Percentiles rank a stretch among this genome's conserved stretches.
These are phyloP conservation scores for Disparrhopalites patrizii DNA, from an alignment of 2,888 invertebrate genomes.

Conservation along the genomic window DNA sequence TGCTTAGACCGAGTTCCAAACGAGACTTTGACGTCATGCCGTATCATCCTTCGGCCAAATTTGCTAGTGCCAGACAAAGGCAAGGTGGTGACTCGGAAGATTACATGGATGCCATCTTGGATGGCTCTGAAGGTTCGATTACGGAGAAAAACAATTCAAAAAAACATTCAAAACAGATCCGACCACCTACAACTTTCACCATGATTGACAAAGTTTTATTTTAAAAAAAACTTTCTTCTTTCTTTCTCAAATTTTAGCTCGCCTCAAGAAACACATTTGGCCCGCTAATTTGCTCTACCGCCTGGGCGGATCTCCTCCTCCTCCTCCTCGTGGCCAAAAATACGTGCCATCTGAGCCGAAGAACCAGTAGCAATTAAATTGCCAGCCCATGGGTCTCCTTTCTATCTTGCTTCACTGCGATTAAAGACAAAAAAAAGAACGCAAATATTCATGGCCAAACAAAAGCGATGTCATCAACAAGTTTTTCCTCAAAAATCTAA, in stretches of 20 bases:
- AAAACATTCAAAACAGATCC: neutral
- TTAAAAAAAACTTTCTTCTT: too few relatives aligned
- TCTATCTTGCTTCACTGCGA: neutral
- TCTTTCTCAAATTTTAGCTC: constrained; percentile 5
- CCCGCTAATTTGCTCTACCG: constrained; percentile 19
- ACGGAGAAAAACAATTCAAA: neutral
- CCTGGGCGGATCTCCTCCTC: neutral
- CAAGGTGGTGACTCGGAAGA: constrained; percentile 2
- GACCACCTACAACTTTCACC: neutral
- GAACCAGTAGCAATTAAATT: neutral
- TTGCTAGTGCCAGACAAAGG: neutral
- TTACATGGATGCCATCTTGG: neutral
- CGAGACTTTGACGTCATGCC: constrained; percentile 34
- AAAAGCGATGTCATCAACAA: neutral
- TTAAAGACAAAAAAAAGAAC: neutral
- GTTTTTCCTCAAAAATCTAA: too few relatives aligned
- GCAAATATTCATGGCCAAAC: too few relatives aligned
- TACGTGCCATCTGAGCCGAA: constrained; percentile 14
- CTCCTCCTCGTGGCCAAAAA: neutral
- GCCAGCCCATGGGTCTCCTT: too few relatives aligned
- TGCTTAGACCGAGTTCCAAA: constrained; percentile 37
- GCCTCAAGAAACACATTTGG: constrained; percentile 21
- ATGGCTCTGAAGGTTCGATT: constrained; percentile 3
- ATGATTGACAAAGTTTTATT: too few relatives aligned
- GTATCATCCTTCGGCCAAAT: constrained; percentile 40